Evolutionary conservation across 1,140 invertebrate species (phyloP), one percentile per base, ranked within the genome.

Genomic region (Pararge aegeria): DNA sequence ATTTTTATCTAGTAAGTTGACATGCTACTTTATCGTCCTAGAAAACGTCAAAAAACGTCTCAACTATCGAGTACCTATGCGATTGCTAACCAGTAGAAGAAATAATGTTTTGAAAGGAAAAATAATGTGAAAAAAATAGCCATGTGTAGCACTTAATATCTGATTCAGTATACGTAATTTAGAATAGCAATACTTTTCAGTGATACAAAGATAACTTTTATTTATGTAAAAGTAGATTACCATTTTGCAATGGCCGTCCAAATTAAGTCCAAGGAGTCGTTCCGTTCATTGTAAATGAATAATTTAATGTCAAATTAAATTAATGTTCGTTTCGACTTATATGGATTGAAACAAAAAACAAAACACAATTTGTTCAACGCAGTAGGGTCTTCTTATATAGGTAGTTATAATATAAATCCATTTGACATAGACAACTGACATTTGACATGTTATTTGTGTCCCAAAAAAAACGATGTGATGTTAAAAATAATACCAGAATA

Each of bases 261-360:
- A 54, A 52, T 38, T 27, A n/a, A n/a, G n/a, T n/a, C n/a, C 30
- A 40, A 40, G 30, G 30, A 58, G 60, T 69, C 62, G 60, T 66
- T 80, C 77, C 71, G 52, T 66, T 73, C 82, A 78, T 85, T 75
- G 49, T 64, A 51, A 68, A 86, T 83, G 50, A 49, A 86, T 74
- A 83, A 83, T 82, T 83, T 83, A 84, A 83, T 83, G 46, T 56
- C 24, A 9, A 66, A 73, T 80, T 83, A 78, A 83, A 84, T 82
- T 83, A 61, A 78, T 83, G 80, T 70, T 64, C 40, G 55, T 70
- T 79, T 20, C 48, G 48, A 56, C 29, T 52, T 15, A 7, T n/a
- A 48, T 49, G 20, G 53, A 62, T 20, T 20, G 29, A 19, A n/a
- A 18, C 20, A 27, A 20, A 46, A 30, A 5, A 34, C 34, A 12